Base-by-base conservation (phyloP, 2,888 invertebrate genomes). In the Dinocampus coccinellae region DNA sequence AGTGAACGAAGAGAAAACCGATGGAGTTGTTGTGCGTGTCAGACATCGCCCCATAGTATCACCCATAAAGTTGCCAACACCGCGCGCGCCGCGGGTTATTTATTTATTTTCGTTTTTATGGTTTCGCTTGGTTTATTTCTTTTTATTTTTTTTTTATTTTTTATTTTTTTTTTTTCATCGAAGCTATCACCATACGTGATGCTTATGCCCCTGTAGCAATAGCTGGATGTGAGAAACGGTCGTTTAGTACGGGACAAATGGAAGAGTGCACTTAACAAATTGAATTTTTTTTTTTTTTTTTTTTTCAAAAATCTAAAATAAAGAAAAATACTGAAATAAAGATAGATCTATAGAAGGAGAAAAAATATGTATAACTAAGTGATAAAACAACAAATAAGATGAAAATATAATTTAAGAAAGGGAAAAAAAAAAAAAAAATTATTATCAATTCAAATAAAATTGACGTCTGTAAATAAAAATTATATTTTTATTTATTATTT, bases 21-120 rank as follows among this genome's bases (percentile, higher is more conserved):
- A 75, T 74, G 68, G 60, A 24, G 53, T 58, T 57, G 69, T 58
- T 68, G 73, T 57, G 73, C 68, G 70, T 73, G 73, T 72, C 57
- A 72, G 72, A 74, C 76, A 76, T 73, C 69, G 63, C 69, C 64
- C 74, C 64, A 73, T 55, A 70, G 58, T 70, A 72, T 73, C 72
- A 68, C 58, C 74, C 39, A 36, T 73, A 68, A 58, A 60, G 61
- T 73, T 62, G 42, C 42, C 63, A 42, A 63, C 42, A 42, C 36
- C 62, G 26, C 24, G n/a, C 47, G 47, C 16, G 47, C 16, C 11
- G 13, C 11, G 36, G 22, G 42, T 63, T 63, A 63, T 63, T 63
- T 63, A 63, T 63, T 63, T 63, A 42, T 47, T 26, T 42, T 63
- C 29, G 26, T 58, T 33, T 29, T 58, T 29, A 29, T 29, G 57